Conservation (phyloP, 2,888 invertebrate species). For the Campoplex capitator region DNA sequence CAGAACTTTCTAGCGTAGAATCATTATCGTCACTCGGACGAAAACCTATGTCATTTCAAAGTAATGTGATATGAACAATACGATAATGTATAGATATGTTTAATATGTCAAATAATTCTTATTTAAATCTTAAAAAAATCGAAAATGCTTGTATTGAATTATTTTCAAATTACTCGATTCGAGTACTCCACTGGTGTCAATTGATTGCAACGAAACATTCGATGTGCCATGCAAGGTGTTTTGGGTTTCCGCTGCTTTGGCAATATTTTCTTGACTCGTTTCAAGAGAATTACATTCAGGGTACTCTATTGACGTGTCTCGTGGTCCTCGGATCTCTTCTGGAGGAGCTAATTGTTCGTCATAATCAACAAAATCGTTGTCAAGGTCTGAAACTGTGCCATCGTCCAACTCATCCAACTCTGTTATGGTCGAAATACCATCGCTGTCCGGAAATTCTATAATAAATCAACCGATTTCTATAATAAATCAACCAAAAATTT, state of each 20-base stretch:
- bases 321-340: not conserved
- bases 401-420: not conserved
- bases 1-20: not conserved
- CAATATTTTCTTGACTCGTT: not conserved
- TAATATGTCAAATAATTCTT: not conserved
- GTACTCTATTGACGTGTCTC: not conserved
- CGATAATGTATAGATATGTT: not conserved
- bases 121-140: not conserved
- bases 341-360: not conserved
- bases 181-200: not conserved
- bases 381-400: not conserved
- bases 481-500: no score
- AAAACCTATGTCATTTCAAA: not conserved
- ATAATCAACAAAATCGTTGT: not conserved
- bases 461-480: no score
- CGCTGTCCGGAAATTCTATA: not conserved
- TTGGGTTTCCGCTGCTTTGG: not conserved
- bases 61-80: not conserved
- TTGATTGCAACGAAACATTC: not conserved
- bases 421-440: constrained; percentile 1
- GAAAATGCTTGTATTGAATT: not conserved
- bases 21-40: not conserved
- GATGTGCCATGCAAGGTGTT: not conserved
- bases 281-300: not conserved
- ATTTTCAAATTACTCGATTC: not conserved